These are phyloP conservation scores for Champsocephalus esox DNA, from an alignment of 2,797 vertebrate genomes.

Conservation along the genomic window DNA sequence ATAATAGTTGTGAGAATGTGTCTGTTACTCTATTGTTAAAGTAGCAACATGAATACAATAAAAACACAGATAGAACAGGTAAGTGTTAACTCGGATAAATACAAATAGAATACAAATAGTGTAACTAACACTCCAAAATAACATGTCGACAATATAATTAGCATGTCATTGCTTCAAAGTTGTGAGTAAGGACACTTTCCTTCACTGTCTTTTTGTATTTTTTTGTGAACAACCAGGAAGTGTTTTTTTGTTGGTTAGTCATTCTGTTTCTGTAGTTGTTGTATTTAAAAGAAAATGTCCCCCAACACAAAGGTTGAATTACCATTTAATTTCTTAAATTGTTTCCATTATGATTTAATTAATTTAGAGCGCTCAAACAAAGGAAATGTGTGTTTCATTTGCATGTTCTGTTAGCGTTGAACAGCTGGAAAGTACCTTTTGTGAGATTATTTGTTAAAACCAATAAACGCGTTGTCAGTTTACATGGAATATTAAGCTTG, in stretches of 20 bases:
- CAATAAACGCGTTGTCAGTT: too few species aligned
- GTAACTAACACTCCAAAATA: too few species aligned
- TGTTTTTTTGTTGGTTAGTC: neutral
- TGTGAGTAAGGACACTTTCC: neutral
- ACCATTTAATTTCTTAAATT: neutral
- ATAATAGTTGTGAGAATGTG: neutral
- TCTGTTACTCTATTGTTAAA: too few species aligned
- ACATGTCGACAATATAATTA: too few species aligned
- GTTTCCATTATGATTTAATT: neutral
- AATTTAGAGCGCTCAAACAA: neutral
- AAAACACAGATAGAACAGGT: too few species aligned
- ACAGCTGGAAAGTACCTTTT: neutral
- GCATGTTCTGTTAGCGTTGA: neutral
- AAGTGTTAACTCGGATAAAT: too few species aligned
- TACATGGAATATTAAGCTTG: too few species aligned
- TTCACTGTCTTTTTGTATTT: neutral
- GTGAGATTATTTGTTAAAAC: too few species aligned
- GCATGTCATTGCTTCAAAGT: neutral
- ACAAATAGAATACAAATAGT: too few species aligned
- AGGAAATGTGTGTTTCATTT: neutral
- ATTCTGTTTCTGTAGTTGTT: neutral
- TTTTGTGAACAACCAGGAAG: neutral
- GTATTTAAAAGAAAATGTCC: too few species aligned
- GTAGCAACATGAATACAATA: too few species aligned
- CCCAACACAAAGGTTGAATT: neutral